Percentiles rank a stretch among this genome's conserved stretches.
phyloP scores from a whole-genome alignment of 2,797 vertebrate species.

The Myiotriccus ornatus region DNA sequence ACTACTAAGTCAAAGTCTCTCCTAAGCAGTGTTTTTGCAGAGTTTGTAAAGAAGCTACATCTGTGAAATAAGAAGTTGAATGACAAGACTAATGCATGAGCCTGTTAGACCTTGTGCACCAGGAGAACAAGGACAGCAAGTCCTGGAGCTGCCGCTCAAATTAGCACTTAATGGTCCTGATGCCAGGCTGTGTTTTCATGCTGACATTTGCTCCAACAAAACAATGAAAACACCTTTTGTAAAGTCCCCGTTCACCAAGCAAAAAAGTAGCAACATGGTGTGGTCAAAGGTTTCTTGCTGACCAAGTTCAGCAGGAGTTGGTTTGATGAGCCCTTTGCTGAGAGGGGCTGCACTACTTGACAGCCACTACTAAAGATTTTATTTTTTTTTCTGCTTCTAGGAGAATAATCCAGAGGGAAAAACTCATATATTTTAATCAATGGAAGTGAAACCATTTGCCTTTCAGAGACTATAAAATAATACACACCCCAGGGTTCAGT shows the following conservation, averaged over 20 bases:
- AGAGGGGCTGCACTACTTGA: not conserved
- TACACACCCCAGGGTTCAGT: constrained; percentile 53
- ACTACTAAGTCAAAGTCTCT: not conserved
- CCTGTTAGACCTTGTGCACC: not conserved
- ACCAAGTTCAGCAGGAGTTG: not conserved
- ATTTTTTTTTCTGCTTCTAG: not conserved
- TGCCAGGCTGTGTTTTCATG: not conserved
- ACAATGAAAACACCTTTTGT: constrained; percentile 23
- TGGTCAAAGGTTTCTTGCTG: constrained; percentile 51
- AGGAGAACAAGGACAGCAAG: not conserved
- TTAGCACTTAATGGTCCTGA: constrained; percentile 8
- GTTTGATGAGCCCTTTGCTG: not conserved
- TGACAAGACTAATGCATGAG: not conserved
- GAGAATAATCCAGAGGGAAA: constrained; percentile 35
- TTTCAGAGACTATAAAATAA: constrained; percentile 57
- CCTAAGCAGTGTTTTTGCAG: not conserved
- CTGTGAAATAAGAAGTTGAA: not conserved
- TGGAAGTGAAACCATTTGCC: constrained; percentile 49
- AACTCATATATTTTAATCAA: constrained; percentile 54
- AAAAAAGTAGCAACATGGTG: constrained; percentile 6
- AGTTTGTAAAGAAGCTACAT: not conserved
- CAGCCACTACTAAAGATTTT: not conserved
- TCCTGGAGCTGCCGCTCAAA: not conserved
- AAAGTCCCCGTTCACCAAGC: not conserved
- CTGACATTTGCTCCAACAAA: constrained; percentile 40